Evolutionary conservation across 2,797 vertebrate species (phyloP).

Genomic region (Perodicticus potto): DNA sequence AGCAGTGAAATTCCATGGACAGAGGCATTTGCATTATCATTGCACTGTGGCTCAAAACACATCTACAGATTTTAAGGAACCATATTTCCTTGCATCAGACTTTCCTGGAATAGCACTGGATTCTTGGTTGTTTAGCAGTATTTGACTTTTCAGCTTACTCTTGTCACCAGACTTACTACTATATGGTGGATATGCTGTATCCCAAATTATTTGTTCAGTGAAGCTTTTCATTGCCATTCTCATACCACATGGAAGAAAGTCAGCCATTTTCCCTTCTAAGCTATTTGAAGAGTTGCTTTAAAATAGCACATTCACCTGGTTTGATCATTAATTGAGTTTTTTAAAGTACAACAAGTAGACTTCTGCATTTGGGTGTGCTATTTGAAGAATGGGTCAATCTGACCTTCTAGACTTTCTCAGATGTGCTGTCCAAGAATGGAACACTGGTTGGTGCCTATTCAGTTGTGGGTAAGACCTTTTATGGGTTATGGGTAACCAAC

Average conservation of each 20-base stretch:
- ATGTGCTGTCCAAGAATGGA: background rate
- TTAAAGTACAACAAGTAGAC: conserved; percentile 60
- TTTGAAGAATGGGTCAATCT: conserved; percentile 58
- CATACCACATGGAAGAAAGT: conserved; percentile 35
- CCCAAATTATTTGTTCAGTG: conserved; percentile 11
- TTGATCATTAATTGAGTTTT: conserved; percentile 40
- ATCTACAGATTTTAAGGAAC: conserved; percentile 8
- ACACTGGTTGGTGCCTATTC: background rate
- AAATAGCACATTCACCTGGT: conserved; percentile 48
- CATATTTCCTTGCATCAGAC: background rate
- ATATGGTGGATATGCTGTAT: background rate
- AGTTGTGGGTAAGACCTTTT: conserved; percentile 1
- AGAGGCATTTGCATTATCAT: background rate
- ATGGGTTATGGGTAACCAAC: background rate
- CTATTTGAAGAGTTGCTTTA: conserved; percentile 53
- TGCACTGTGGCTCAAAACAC: background rate
- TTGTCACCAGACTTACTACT: background rate
- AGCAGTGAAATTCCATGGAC: background rate
- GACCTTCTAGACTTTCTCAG: conserved; percentile 62
- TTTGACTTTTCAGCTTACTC: background rate
- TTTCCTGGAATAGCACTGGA: background rate
- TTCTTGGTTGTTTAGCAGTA: background rate
- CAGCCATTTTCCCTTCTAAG: conserved; percentile 5
- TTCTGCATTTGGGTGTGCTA: conserved; percentile 67
- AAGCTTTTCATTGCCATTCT: conserved; percentile 15